These are phyloP conservation scores for Huso huso DNA, from an alignment of 2,797 vertebrate genomes.

Conservation along the genomic window DNA sequence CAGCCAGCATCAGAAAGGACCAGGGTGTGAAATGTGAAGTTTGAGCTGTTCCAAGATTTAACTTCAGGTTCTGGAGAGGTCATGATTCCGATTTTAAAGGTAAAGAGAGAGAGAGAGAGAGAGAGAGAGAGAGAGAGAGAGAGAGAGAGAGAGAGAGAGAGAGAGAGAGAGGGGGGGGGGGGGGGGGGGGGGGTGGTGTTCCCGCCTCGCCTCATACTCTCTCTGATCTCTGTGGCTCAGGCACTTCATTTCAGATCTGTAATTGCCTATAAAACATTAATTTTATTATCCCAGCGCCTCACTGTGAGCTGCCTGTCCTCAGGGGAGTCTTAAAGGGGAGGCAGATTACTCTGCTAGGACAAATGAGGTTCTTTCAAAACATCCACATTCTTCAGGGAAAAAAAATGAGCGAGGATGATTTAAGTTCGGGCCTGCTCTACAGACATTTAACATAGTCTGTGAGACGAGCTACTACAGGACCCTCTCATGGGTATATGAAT, in stretches of 20 bases:
- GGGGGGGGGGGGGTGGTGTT: too few relatives aligned
- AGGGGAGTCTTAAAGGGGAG: constrained; percentile 15
- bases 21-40: too few relatives aligned
- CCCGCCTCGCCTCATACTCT: neutral
- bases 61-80: too few relatives aligned
- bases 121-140: too few relatives aligned
- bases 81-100: constrained; percentile 3
- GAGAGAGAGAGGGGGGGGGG: constrained; percentile 12
- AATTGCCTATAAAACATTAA: constrained; percentile 56
- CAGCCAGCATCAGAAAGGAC: too few relatives aligned
- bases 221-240: constrained; percentile 23
- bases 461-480: too few relatives aligned
- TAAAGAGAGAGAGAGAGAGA: too few relatives aligned
- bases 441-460: too few relatives aligned
- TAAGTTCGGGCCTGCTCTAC: too few relatives aligned
- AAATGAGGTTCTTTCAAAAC: neutral
- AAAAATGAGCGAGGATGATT: too few relatives aligned
- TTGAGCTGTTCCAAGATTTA: too few relatives aligned
- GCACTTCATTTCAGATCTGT: constrained; percentile 33
- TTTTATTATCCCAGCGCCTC: constrained; percentile 44
- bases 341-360: constrained; percentile 1
- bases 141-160: constrained; percentile 9
- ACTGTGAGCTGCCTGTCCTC: constrained; percentile 30
- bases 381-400: neutral
- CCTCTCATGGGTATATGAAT: too few relatives aligned